These are phyloP conservation scores for Drosophila niveifrons DNA, from an alignment of 2,888 invertebrate genomes.

Conservation along the genomic window DNA sequence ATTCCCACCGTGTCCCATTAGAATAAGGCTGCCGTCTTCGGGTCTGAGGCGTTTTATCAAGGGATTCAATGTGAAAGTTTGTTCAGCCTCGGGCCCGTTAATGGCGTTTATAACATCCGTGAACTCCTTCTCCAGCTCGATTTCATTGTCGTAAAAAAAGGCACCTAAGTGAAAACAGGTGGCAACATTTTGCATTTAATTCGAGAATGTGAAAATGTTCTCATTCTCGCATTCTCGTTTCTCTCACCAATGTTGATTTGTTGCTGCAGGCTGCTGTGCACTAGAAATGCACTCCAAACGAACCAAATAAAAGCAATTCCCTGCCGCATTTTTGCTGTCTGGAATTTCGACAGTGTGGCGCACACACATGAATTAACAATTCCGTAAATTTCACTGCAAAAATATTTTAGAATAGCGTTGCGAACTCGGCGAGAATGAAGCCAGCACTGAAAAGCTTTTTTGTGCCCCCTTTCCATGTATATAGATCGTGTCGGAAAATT, in stretches of 20 bases:
- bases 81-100: constrained; percentile 73
- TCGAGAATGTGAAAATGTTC: background rate
- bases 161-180: constrained; percentile 71
- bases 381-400: constrained; percentile 31
- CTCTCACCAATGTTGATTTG: constrained; percentile 77
- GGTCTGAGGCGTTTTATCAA: constrained; percentile 73
- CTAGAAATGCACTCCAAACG: constrained; percentile 62
- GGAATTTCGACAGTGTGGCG: constrained; percentile 36
- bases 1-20: constrained; percentile 80
- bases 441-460: constrained; percentile 48
- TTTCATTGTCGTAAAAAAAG: constrained; percentile 87
- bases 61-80: constrained; percentile 81
- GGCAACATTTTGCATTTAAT: constrained; percentile 1
- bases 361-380: constrained; percentile 15
- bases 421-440: constrained; percentile 11
- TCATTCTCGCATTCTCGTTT: background rate
- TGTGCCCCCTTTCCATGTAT: background rate
- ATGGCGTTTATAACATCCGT: constrained; percentile 86
- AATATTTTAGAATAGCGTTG: constrained; percentile 46
- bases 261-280: constrained; percentile 59
- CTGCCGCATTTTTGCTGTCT: constrained; percentile 56
- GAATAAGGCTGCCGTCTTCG: constrained; percentile 73
- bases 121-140: constrained; percentile 87
- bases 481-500: constrained; percentile 24
- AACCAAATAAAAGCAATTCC: constrained; percentile 52